Base-by-base conservation (phyloP, 2,113 vertebrate genomes). In the Corvus hawaiiensis region DNA sequence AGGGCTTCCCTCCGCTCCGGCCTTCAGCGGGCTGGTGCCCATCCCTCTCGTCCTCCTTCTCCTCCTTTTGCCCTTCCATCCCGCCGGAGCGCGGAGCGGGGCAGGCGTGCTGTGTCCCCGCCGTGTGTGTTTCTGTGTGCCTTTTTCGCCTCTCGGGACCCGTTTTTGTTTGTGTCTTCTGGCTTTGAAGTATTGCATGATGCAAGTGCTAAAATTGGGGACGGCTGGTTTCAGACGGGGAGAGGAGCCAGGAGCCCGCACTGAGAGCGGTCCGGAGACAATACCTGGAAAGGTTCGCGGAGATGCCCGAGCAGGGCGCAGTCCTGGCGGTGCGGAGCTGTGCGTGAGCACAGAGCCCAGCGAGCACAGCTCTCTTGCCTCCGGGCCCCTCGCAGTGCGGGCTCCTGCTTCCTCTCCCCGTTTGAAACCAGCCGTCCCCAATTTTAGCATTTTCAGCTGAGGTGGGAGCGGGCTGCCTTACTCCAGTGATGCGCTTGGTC, bases 241-340 rank as follows among this genome's bases (percentile, higher is more conserved):
- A 39, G 32, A 39, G 30, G 54, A 37, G 75, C 13, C 19, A 1
- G 2, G 18, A 13, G 1, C 22, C 2, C 3, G 67, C 22, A 0
- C 6, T 3, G 56, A 1, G 17, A 3, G n/a, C 19, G 43, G 58
- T 39, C 16, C 92, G 1, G 76, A 3, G 67, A 1, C 82, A 26
- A 4, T 21, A 3, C 13, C 52, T 11, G 83, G 62, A 4, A 0
- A 13, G 83, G 71, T 0, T 49, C 5, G 0, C n/a, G 83, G 71
- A 3, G 71, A 1, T 58, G 61, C 43, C 61, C 52, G 26, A 5
- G 82, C n/a, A 24, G 23, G 48, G 22, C 2, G 11, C 51, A 4
- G 10, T 8, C 1, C 23, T 23, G 51, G 3, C 17, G 27, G 68
- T 39, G 51, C 61, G 11, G 28, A 10, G 43, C 59, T 13, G n/a